A percentile compares a stretch with the other conserved stretches of the same genome.
phyloP scores from a whole-genome alignment of 2,113 vertebrate species.

The Austrofundulus limnaeus region DNA sequence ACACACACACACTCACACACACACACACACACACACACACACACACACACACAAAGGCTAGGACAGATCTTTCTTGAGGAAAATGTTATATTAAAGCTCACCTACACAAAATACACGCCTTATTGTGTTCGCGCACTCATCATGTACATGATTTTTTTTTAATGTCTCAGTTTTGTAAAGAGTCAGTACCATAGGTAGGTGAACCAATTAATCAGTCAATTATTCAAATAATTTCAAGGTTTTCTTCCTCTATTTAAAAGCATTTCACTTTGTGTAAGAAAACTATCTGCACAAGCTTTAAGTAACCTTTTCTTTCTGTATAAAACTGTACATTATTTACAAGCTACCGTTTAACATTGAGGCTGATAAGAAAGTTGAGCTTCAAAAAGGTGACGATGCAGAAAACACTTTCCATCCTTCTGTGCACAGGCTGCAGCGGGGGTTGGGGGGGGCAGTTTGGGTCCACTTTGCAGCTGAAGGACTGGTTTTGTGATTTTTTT shows the following conservation, averaged over 20 bases:
- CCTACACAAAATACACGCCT: neutral
- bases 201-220: too few relatives aligned
- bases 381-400: conserved; percentile 29
- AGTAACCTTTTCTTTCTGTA: conserved; percentile 27
- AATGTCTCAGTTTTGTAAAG: conserved; percentile 21
- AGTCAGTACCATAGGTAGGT: neutral
- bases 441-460: conserved; percentile 4
- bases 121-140: too few relatives aligned
- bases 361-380: conserved; percentile 32
- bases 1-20: too few relatives aligned
- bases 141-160: neutral
- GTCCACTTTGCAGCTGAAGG: conserved; percentile 18
- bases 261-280: conserved; percentile 14
- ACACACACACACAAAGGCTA: neutral
- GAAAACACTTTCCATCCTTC: conserved; percentile 37
- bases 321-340: conserved; percentile 35
- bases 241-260: conserved; percentile 27
- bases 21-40: too few relatives aligned
- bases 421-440: conserved; percentile 26
- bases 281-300: conserved; percentile 32
- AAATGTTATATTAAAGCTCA: neutral
- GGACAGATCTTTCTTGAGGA: conserved; percentile 2
- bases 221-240: too few relatives aligned
- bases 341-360: conserved; percentile 17
- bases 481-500: too few relatives aligned